Evolutionary conservation across 1,140 invertebrate genomes (phyloP).

Genomic region (Drosophila pallidifrons): DNA sequence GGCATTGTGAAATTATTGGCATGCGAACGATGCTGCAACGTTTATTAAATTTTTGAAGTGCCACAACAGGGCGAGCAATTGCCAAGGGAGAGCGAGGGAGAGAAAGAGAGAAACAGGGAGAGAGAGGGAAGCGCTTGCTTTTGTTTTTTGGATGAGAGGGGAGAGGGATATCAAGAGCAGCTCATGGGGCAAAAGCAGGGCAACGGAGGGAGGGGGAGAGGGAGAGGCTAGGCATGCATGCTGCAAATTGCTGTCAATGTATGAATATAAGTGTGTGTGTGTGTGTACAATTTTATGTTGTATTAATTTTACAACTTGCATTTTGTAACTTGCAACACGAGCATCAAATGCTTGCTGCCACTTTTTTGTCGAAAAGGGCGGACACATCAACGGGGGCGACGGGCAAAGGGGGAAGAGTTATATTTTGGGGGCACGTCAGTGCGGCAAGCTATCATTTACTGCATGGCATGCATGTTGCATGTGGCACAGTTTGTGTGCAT

Average conservation of each 20-base stretch:
- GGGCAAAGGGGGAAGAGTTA: not conserved
- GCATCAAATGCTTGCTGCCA: constrained; percentile 15
- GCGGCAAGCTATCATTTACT: constrained; percentile 13
- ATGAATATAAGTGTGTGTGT: constrained; percentile 3
- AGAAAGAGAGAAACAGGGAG: no score
- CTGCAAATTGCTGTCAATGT: constrained; percentile 52
- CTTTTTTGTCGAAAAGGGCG: not conserved
- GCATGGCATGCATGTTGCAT: not conserved
- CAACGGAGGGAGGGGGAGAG: not conserved
- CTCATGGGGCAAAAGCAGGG: not conserved
- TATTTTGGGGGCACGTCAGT: not conserved
- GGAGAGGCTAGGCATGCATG: constrained; percentile 27
- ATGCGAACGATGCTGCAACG: constrained; percentile 78
- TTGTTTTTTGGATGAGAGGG: not conserved
- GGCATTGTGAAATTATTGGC: constrained; percentile 73
- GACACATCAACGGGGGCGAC: not conserved
- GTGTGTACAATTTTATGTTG: constrained; percentile 60
- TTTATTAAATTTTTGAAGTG: constrained; percentile 82
- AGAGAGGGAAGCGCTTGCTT: not conserved
- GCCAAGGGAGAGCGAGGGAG: not conserved
- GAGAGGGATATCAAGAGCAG: constrained; percentile 3
- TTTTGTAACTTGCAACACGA: constrained; percentile 45
- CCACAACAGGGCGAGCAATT: constrained; percentile 38
- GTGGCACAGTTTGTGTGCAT: not conserved
- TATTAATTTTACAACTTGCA: constrained; percentile 76